phyloP scores from a whole-genome alignment of 2,888 invertebrate species.

The Noctuana brunneofusca region DNA sequence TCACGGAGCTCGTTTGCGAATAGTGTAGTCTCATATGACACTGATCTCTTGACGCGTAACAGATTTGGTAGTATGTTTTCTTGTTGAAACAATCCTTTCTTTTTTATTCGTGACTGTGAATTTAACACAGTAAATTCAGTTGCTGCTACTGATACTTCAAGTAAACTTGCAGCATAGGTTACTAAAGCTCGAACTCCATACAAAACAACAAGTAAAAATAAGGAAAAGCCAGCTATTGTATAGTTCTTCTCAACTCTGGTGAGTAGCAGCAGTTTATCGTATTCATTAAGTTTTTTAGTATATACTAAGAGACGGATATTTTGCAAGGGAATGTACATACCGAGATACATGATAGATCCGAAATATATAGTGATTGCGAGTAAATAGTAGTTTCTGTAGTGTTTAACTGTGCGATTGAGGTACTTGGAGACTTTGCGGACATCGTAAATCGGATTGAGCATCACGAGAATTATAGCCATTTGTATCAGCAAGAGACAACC shows the following conservation, averaged over 20 bases:
- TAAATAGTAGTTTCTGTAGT: constrained; percentile 47
- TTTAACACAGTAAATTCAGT: constrained; percentile 40
- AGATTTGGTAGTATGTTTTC: constrained; percentile 55
- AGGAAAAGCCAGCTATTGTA: constrained; percentile 67
- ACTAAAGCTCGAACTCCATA: constrained; percentile 59
- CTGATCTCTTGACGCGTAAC: constrained; percentile 61
- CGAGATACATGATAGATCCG: constrained; percentile 56
- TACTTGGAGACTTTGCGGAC: constrained; percentile 51
- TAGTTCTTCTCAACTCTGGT: constrained; percentile 65
- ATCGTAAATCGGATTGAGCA: constrained; percentile 68
- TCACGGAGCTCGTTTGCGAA: constrained; percentile 63
- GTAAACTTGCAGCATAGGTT: constrained; percentile 56
- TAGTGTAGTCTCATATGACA: constrained; percentile 65
- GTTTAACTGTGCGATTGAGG: constrained; percentile 46
- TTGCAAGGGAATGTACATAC: constrained; percentile 62
- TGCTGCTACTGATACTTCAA: constrained; percentile 45
- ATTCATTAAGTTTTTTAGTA: constrained; percentile 43
- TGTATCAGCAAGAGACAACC: constrained; percentile 59
- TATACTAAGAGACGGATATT: constrained; percentile 56
- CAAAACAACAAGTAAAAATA: constrained; percentile 63
- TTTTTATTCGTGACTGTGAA: constrained; percentile 34
- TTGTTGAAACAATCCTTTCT: not conserved
- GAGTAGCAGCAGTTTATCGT: constrained; percentile 56
- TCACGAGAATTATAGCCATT: constrained; percentile 58
- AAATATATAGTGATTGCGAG: constrained; percentile 51